Base-by-base conservation (phyloP, 2,113 vertebrate species). In the Oceanodroma tethys region DNA sequence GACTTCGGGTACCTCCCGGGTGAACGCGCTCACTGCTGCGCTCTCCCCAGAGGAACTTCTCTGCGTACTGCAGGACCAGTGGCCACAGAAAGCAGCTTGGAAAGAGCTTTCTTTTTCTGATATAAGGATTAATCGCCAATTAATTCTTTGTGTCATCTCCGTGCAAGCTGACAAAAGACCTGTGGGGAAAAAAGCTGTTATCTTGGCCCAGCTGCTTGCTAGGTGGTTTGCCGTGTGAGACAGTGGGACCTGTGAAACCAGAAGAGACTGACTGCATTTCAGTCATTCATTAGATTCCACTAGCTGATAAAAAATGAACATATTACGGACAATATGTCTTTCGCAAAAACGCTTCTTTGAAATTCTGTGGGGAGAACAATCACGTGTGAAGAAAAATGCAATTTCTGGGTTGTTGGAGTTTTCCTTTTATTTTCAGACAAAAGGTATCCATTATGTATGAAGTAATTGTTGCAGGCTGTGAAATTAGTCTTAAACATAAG, bases 391-490 rank as follows among this genome's bases (percentile, higher is more conserved):
- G 80, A 63, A 81, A 87, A 80, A 80, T 27, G 17, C 8, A 18
- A 0, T 95, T 91, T 88, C 74, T 88, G n/a, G 10, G 40, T 75
- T 88, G 14, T 22, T 78, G 40, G 47, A 74, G 7, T 43, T 72
- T 74, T 75, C 30, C 29, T 90, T 73, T 85, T 92, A 36, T 88
- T 93, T 96, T 93, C 72, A 78, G 45, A 60, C 45, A 78, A 70
- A 93, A 88, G 8, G 8, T 81, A 91, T 81, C 45, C n/a, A 50
- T 90, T 90, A 75, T 47, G n/a, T 45, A 85, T 66, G 73, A 91
- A 95, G 85, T 67, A 95, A 93, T 76, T 83, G n/a, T 90, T 96
- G 75, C 47, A 89, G 84, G n/a, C 58, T 87, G 59, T 83, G 66
- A 93, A 95, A 92, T 92, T 58, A 94, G 38, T 59, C 62, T 94